These are phyloP conservation scores for Acrossocheilus wenchowensis DNA, from an alignment of 2,797 vertebrate species.

Conservation along the genomic window DNA sequence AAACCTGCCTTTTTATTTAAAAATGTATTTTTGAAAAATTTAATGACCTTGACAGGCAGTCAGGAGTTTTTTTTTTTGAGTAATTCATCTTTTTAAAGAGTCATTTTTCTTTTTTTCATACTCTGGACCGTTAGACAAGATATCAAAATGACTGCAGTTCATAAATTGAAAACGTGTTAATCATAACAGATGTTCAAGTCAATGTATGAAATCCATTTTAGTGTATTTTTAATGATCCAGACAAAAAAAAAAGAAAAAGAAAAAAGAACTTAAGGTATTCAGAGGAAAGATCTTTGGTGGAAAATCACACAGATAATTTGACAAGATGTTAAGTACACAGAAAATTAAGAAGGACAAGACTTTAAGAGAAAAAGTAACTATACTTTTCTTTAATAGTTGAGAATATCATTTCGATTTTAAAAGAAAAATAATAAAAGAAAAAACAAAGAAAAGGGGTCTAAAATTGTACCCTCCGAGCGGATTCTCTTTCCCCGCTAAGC, in stretches of 20 bases:
- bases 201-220: neutral
- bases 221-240: neutral
- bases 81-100: neutral
- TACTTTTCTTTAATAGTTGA: neutral
- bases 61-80: neutral
- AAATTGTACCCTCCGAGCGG: constrained; percentile 56
- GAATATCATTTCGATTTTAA: constrained; percentile 18
- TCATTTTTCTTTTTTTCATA: neutral
- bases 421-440: neutral
- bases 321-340: neutral
- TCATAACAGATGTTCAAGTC: neutral
- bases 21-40: neutral
- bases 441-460: constrained; percentile 46
- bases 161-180: neutral
- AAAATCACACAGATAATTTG: neutral
- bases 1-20: neutral
- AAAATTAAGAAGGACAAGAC: constrained; percentile 1
- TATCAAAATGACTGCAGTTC: neutral
- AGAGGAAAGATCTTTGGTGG: neutral
- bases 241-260: neutral
- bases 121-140: neutral
- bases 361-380: constrained; percentile 4
- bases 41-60: neutral
- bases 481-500: constrained; percentile 55
- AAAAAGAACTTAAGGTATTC: neutral